Percentiles rank a stretch among this genome's conserved stretches.
Conservation (phyloP, 1,140 invertebrate species). For the Phortica variegata region DNA sequence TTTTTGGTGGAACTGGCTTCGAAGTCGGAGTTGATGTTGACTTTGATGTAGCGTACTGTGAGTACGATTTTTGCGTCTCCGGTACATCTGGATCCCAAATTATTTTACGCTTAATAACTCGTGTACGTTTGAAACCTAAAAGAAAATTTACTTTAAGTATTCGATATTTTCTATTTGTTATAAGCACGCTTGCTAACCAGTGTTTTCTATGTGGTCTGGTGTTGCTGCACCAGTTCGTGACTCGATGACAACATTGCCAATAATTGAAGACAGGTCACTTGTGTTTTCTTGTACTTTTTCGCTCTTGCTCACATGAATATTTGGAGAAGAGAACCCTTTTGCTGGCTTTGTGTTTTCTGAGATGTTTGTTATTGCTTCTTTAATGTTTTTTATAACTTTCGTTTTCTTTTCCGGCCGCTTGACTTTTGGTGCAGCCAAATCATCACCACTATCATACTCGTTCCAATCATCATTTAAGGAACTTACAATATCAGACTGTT, state of each 20-base stretch:
- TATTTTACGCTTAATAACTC: slow-evolving; percentile 68
- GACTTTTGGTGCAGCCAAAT: slow-evolving; percentile 5
- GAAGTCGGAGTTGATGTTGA: not conserved
- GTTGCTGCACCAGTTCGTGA: slow-evolving; percentile 1
- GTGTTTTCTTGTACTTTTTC: too few species aligned
- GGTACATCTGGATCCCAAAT: slow-evolving; percentile 70
- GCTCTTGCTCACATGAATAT: too few species aligned
- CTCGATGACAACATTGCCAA: slow-evolving; percentile 10
- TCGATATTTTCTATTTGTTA: too few species aligned
- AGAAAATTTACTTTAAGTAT: not conserved
- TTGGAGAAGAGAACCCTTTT: too few species aligned
- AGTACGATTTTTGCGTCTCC: slow-evolving; percentile 57
- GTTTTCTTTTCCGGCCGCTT: slow-evolving; percentile 1
- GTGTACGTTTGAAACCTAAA: slow-evolving; percentile 57
- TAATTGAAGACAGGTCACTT: too few species aligned
- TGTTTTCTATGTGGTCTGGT: not conserved
- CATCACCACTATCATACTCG: slow-evolving; percentile 37
- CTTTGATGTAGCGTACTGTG: slow-evolving; percentile 38
- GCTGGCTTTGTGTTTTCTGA: too few species aligned
- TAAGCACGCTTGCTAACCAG: too few species aligned
- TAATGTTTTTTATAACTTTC: not conserved
- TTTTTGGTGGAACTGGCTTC: not conserved
- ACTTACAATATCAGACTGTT: slow-evolving; percentile 29
- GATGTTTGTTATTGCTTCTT: too few species aligned
- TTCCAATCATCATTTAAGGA: slow-evolving; percentile 49